Percentiles rank a stretch among this genome's conserved stretches.
These are phyloP conservation scores for Synanthedon andrenaeformis DNA, from an alignment of 2,888 invertebrate species.

Conservation along the genomic window DNA sequence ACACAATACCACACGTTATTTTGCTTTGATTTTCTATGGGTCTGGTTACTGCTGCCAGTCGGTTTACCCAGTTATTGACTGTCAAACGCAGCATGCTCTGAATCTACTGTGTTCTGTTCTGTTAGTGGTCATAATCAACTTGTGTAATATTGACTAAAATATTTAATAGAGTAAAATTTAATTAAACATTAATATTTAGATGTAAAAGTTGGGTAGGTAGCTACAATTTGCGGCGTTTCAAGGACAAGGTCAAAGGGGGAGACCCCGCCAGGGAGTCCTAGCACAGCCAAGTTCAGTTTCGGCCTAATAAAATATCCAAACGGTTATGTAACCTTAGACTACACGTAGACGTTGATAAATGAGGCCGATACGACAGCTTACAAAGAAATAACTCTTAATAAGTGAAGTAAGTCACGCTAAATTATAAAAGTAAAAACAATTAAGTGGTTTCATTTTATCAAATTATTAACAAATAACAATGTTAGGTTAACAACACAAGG, in stretches of 20 bases:
- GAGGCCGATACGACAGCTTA: constrained; percentile 1
- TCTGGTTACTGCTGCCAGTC: too few species aligned
- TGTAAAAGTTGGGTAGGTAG: neutral
- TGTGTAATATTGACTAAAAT: too few species aligned
- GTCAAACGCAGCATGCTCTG: too few species aligned
- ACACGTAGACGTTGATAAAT: constrained; percentile 5
- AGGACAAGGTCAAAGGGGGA: constrained; percentile 13
- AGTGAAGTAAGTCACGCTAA: neutral
- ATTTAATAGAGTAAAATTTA: too few species aligned
- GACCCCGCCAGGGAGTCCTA: constrained; percentile 5
- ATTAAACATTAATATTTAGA: neutral
- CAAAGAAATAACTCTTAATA: neutral
- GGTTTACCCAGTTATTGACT: too few species aligned
- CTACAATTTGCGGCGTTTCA: constrained; percentile 7
- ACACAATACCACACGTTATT: neutral
- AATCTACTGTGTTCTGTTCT: too few species aligned
- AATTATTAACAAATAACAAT: too few species aligned
- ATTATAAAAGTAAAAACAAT: too few species aligned
- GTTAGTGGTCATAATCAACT: too few species aligned
- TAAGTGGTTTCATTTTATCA: too few species aligned
- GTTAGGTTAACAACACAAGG: too few species aligned
- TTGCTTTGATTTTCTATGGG: neutral
- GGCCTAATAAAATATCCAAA: constrained; percentile 8
- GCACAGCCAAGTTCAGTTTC: constrained; percentile 4
- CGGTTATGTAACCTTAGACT: constrained; percentile 5